These are phyloP conservation scores for Cariama cristata DNA, from an alignment of 2,113 vertebrate genomes.

Conservation along the genomic window DNA sequence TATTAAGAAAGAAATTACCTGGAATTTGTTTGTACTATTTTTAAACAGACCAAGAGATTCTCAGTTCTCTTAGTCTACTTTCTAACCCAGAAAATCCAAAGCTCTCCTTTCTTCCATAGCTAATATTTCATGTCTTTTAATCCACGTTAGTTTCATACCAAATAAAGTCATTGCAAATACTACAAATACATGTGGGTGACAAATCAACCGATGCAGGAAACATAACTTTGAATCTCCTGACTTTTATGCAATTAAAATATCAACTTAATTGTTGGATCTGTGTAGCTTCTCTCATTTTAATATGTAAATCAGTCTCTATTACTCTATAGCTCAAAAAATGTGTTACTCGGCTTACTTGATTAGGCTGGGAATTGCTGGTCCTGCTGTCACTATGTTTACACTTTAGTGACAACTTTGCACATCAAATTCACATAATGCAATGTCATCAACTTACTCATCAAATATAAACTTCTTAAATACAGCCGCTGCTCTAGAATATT, in stretches of 20 bases:
- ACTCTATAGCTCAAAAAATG: conserved; percentile 66
- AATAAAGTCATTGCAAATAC: conserved; percentile 29
- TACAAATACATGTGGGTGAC: conserved; percentile 25
- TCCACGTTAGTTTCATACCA: background rate
- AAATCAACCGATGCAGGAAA: conserved; percentile 37
- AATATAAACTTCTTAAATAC: conserved; percentile 61
- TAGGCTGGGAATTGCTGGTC: conserved; percentile 71
- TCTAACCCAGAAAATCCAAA: background rate
- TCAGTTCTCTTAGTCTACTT: background rate
- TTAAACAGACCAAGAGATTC: background rate
- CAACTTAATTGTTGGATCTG: conserved; percentile 68
- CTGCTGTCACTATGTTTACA: conserved; percentile 69
- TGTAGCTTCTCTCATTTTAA: conserved; percentile 63
- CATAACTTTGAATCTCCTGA: conserved; percentile 55
- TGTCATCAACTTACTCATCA: conserved; percentile 63
- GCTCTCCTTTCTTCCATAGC: background rate
- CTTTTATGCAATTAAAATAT: conserved; percentile 72
- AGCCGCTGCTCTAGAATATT: background rate
- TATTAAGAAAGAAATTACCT: conserved; percentile 18
- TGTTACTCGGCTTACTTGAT: conserved; percentile 68
- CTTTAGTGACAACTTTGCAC: conserved; percentile 68
- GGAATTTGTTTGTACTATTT: background rate
- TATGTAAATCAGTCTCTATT: conserved; percentile 71
- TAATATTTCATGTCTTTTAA: background rate
- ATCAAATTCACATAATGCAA: conserved; percentile 67